These are phyloP conservation scores for Lepus townsendii DNA, from an alignment of 2,797 vertebrate species.

Conservation along the genomic window DNA sequence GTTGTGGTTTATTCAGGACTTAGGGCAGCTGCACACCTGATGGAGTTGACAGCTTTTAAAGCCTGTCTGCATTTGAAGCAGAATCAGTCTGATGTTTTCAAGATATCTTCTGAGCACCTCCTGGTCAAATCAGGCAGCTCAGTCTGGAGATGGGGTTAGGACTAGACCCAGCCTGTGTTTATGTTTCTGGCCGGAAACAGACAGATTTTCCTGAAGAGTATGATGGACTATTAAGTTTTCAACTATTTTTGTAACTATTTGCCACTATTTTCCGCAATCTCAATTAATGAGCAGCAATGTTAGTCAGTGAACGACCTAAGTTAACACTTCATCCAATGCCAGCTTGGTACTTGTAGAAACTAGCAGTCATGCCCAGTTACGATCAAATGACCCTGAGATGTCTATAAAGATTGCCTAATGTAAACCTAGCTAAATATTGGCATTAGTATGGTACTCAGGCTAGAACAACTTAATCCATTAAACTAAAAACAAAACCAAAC, in stretches of 20 bases:
- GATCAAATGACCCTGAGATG: neutral
- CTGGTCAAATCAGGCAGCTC: neutral
- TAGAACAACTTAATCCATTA: conserved; percentile 12
- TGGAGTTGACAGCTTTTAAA: neutral
- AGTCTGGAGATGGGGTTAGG: neutral
- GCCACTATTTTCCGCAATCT: neutral
- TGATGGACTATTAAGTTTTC: neutral
- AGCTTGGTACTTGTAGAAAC: neutral
- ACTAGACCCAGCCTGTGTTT: neutral
- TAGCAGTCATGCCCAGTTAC: neutral
- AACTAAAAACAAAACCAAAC: neutral
- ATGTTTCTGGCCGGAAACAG: neutral
- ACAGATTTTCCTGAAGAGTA: neutral
- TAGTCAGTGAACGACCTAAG: neutral
- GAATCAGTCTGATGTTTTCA: neutral
- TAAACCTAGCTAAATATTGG: conserved; percentile 8
- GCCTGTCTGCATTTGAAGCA: neutral
- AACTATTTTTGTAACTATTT: neutral
- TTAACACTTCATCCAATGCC: neutral
- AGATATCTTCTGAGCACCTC: neutral
- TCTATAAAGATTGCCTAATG: neutral
- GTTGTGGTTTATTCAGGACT: neutral
- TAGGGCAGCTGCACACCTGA: neutral
- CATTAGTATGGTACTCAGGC: neutral
- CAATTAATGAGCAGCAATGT: neutral